These are phyloP conservation scores for Staurois parvus DNA, from an alignment of 2,797 vertebrate genomes.

Conservation along the genomic window DNA sequence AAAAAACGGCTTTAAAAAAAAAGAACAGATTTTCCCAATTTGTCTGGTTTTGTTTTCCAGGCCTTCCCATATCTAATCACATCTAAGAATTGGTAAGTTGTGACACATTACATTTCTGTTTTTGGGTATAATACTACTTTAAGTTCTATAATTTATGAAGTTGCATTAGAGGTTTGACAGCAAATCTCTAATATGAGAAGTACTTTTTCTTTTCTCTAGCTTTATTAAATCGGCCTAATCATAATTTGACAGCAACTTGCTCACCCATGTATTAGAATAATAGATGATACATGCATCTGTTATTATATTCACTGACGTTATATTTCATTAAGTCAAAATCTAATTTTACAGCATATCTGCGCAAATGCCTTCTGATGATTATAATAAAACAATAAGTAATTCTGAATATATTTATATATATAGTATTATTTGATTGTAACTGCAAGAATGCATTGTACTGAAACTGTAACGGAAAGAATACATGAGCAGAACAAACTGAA, in stretches of 20 bases:
- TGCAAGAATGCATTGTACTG: not conserved
- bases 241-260: not conserved
- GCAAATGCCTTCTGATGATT: constrained; percentile 1
- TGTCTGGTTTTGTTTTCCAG: too few species aligned
- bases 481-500: not conserved
- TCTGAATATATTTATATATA: not conserved
- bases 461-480: not conserved
- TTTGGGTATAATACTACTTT: too few species aligned
- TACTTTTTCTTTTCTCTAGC: too few species aligned
- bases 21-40: too few species aligned
- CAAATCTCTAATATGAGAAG: too few species aligned
- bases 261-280: not conserved
- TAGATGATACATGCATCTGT: not conserved
- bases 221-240: not conserved
- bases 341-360: not conserved
- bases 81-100: too few species aligned
- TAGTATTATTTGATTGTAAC: not conserved
- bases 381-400: constrained; percentile 4
- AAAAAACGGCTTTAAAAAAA: too few species aligned
- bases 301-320: not conserved
- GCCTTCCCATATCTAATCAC: too few species aligned
- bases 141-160: too few species aligned
- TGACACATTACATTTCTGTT: too few species aligned
- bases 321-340: not conserved
- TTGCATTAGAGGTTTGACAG: too few species aligned